These are phyloP conservation scores for Rhincodon typus DNA, from an alignment of 2,797 vertebrate genomes.

Conservation along the genomic window DNA sequence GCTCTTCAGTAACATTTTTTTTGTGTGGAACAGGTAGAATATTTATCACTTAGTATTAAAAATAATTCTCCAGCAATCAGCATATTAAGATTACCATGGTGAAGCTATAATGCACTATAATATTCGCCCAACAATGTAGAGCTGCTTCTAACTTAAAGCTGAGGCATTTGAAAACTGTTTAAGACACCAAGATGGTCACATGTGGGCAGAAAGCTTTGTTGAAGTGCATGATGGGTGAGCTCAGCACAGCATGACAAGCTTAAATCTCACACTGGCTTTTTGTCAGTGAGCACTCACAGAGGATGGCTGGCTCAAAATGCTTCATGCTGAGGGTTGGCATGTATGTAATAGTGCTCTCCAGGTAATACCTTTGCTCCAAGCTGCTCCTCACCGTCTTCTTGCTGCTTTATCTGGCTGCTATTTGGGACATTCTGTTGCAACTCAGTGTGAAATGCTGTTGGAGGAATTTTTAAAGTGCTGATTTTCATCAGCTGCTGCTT, in stretches of 20 bases:
- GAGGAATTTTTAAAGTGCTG: neutral
- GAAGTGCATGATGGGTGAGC: neutral
- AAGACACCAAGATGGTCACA: neutral
- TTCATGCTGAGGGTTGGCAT: conserved; percentile 9
- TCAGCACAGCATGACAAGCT: neutral
- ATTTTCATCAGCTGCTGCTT: conserved; percentile 5
- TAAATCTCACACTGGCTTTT: conserved; percentile 12
- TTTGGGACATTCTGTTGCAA: conserved; percentile 22
- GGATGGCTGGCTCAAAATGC: conserved; percentile 5
- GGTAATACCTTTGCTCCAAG: conserved; percentile 9
- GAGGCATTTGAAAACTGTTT: neutral
- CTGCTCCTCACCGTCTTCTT: neutral
- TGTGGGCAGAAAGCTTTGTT: neutral
- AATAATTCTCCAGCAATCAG: neutral
- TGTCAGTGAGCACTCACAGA: neutral
- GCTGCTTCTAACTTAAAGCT: too few species aligned
- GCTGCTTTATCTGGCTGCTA: conserved; percentile 2
- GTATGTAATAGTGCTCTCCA: conserved; percentile 18
- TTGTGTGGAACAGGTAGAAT: neutral
- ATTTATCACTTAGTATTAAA: neutral
- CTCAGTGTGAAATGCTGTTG: conserved; percentile 24
- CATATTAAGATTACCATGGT: neutral
- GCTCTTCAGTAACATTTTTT: neutral
- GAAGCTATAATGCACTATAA: neutral
- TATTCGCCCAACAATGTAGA: neutral